Evolutionary conservation across 2,113 vertebrate species (phyloP), one percentile per base, ranked within the genome.

Genomic region (Pachypanchax playfairii): DNA sequence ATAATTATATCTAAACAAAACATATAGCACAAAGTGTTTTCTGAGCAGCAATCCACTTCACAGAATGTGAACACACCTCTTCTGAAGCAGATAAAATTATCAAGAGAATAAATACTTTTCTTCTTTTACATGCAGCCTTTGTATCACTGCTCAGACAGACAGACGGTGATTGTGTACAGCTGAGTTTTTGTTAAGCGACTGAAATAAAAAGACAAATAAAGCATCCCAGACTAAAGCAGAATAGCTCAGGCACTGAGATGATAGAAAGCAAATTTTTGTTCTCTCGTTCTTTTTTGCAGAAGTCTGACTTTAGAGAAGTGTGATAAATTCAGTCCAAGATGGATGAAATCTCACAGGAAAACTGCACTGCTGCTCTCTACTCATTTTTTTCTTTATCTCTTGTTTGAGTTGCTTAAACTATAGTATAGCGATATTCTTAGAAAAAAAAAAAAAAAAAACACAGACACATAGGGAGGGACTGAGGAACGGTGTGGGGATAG

Each of bases 261-360:
- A 49, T 31, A 55, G 43, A 66, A 22, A 48, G 18, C 28, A 60
- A 68, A 67, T n/a, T n/a, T n/a, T n/a, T n/a, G n/a, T n/a, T n/a
- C n/a, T n/a, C n/a, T n/a, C n/a, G n/a, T n/a, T n/a, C 29, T 54
- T 49, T 20, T 54, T 59, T 43, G 21, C 38, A 63, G 75, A 59
- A 71, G 56, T 76, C 62, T 28, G 48, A 67, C 41, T 72, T 48
- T 13, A 53, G 56, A 21, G 1, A 28, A 67, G 38, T 72, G 56
- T 68, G 63, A 75, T 75, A 48, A 85, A 71, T 76, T 73, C 51
- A 50, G 53, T 28, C 42, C 24, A 35, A 61, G 69, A 80, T 71
- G 48, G 68, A 79, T 81, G 75, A 46, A 12, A 9, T 62, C 65
- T 52, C 42, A 41, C 15, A 65, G 44, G 46, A 53, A 50, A 41